phyloP scores from a whole-genome alignment of 23 tunicate genomes.

The Botrylloides violaceus region DNA sequence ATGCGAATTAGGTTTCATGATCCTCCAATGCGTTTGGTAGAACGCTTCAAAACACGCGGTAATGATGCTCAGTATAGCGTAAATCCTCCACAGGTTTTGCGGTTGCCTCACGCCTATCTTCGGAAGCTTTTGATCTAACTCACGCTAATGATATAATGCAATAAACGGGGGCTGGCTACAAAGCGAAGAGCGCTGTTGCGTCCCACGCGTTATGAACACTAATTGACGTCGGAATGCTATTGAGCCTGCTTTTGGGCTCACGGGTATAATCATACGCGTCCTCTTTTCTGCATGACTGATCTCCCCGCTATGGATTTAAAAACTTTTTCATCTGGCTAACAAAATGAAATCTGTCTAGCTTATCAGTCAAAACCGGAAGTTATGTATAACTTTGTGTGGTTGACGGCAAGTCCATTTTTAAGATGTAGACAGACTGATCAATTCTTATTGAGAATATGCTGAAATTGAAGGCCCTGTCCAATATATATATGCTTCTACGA shows the following conservation, averaged over 20 bases:
- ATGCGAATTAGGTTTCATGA: no score
- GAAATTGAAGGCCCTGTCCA: no score
- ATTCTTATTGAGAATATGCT: no score
- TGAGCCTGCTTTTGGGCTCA: background rate
- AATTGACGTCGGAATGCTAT: slow-evolving; percentile 23
- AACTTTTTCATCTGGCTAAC: background rate
- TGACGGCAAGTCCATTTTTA: no score
- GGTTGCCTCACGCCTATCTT: background rate
- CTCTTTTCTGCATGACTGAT: background rate
- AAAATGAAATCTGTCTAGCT: background rate
- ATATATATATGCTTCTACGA: no score
- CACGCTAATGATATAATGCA: slow-evolving; percentile 9
- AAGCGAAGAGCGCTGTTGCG: slow-evolving; percentile 17
- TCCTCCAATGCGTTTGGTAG: no score
- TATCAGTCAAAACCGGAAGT: background rate
- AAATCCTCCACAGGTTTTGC: slow-evolving; percentile 2
- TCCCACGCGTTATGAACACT: slow-evolving; percentile 24
- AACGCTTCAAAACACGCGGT: background rate
- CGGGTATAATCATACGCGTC: background rate
- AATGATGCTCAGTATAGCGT: background rate
- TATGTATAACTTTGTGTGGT: no score
- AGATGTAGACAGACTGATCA: no score
- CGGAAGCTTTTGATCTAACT: slow-evolving; percentile 13
- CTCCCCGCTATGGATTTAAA: background rate
- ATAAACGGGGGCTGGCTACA: slow-evolving; percentile 14